A percentile compares a stretch with the other conserved stretches of the same genome.
These are phyloP conservation scores for Zeugodacus cucurbitae DNA, from an alignment of 1,140 invertebrate genomes.

Conservation along the genomic window DNA sequence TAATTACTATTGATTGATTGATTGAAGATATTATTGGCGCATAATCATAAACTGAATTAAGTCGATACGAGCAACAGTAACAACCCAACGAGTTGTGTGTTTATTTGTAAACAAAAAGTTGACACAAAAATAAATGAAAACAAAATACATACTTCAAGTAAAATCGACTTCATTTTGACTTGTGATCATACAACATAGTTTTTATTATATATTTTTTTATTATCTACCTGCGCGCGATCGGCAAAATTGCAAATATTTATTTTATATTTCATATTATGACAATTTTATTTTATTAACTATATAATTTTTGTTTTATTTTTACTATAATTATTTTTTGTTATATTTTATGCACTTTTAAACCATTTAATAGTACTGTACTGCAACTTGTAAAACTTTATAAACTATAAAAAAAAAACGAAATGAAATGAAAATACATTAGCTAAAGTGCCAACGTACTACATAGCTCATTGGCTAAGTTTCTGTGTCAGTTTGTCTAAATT, in stretches of 20 bases:
- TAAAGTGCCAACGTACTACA: not conserved
- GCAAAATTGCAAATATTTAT: conserved; percentile 20
- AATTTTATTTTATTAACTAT: conserved; percentile 11
- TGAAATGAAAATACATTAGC: not conserved
- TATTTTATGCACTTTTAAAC: not conserved
- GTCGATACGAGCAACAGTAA: not conserved
- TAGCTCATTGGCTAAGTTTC: not conserved
- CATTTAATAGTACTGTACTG: not conserved
- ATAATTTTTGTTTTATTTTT: not conserved
- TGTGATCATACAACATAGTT: not conserved
- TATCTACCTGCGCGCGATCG: not conserved
- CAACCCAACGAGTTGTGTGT: not conserved
- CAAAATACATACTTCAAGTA: not conserved
- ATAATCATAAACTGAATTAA: not conserved
- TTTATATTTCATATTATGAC: conserved; percentile 14
- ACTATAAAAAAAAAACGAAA: not conserved
- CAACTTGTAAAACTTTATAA: not conserved
- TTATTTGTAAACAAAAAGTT: not conserved
- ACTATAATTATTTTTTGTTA: not conserved
- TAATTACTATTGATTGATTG: not conserved
- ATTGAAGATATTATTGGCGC: not conserved
- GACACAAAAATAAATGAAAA: not conserved
- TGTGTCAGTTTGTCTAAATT: not conserved
- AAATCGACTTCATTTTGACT: not conserved
- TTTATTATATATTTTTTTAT: not conserved